phyloP scores from a whole-genome alignment of 1,140 invertebrate species.

The Drosophila repletoides region DNA sequence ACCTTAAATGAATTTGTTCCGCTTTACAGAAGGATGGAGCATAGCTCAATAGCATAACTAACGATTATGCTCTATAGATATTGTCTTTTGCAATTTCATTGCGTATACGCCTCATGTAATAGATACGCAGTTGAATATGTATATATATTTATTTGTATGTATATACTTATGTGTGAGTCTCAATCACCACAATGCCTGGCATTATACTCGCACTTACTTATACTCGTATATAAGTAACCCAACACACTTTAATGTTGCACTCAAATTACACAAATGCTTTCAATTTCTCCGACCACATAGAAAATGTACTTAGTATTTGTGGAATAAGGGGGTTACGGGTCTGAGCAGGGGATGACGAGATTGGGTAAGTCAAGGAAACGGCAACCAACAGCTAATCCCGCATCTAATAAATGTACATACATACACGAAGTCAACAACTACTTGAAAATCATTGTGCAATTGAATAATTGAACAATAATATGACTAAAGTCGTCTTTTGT shows the following conservation, averaged over 20 bases:
- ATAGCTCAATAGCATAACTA: constrained; percentile 1
- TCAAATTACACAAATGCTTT: constrained; percentile 48
- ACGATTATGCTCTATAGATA: neutral
- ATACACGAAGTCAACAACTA: constrained; percentile 18
- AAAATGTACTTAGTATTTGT: neutral
- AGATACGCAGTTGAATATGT: constrained; percentile 2
- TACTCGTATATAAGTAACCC: too few species aligned
- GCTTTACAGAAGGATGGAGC: too few species aligned
- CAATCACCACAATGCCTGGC: constrained; percentile 35
- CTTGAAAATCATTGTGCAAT: constrained; percentile 55
- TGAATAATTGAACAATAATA: constrained; percentile 76
- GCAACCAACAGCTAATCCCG: constrained; percentile 50
- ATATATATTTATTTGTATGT: neutral
- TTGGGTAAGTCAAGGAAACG: constrained; percentile 15
- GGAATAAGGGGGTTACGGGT: neutral
- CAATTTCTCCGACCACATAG: constrained; percentile 23
- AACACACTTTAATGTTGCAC: constrained; percentile 38
- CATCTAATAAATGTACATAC: constrained; percentile 63
- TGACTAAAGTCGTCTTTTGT: constrained; percentile 35
- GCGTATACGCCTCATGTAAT: constrained; percentile 49
- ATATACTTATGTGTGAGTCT: constrained; percentile 4
- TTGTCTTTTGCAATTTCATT: constrained; percentile 24
- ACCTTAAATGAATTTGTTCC: too few species aligned
- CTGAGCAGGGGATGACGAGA: neutral
- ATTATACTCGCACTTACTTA: constrained; percentile 21